These are phyloP conservation scores for Labeo catla DNA, from an alignment of 2,113 vertebrate genomes.

Conservation along the genomic window DNA sequence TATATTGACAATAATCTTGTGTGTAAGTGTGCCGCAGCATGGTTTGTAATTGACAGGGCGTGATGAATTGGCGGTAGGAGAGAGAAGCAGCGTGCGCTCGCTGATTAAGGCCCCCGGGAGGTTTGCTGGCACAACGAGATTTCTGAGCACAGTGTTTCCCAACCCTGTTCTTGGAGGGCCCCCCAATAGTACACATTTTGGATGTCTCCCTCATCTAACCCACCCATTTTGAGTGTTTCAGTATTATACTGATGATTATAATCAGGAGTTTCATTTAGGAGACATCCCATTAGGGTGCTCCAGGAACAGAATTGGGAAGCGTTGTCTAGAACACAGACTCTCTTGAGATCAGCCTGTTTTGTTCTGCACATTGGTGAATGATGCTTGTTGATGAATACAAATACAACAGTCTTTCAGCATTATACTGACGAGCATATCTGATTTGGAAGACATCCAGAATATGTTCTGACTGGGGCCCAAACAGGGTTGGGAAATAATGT, in stretches of 20 bases:
- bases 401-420: neutral
- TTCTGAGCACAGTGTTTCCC: slow-evolving; percentile 9
- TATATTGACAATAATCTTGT: slow-evolving; percentile 75
- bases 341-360: neutral
- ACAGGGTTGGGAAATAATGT: neutral
- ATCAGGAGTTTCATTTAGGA: neutral
- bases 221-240: neutral
- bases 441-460: neutral
- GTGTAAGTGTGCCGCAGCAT: slow-evolving; percentile 67
- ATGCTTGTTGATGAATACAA: neutral
- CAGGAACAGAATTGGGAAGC: neutral
- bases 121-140: neutral
- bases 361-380: neutral
- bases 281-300: neutral
- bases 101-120: slow-evolving; percentile 17
- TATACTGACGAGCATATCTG: neutral
- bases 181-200: neutral
- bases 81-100: slow-evolving; percentile 28
- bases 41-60: slow-evolving; percentile 75
- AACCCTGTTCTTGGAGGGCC: neutral
- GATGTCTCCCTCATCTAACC: neutral
- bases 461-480: neutral
- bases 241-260: neutral
- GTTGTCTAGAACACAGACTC: neutral
- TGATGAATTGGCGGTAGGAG: slow-evolving; percentile 64